phyloP scores from a whole-genome alignment of 2,797 vertebrate genomes.

The Etheostoma nigrum region DNA sequence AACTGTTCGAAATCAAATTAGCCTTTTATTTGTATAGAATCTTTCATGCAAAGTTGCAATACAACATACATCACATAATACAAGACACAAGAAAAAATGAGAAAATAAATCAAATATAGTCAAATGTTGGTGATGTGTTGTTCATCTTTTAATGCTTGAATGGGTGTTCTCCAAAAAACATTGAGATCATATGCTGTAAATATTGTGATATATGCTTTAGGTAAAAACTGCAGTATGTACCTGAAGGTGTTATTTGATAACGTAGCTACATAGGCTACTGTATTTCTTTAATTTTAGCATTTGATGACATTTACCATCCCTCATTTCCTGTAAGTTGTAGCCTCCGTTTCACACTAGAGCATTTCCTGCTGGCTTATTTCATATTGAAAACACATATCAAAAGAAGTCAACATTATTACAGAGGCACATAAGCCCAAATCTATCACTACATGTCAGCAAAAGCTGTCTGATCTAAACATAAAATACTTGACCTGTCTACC shows the following conservation, averaged over 20 bases:
- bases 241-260: too few relatives aligned
- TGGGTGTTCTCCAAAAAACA: neutral
- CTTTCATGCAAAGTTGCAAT: neutral
- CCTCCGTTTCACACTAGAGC: neutral
- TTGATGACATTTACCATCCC: neutral
- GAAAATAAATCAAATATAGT: neutral
- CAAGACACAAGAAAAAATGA: neutral
- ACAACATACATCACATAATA: neutral
- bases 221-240: neutral
- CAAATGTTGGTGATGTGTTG: neutral
- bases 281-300: neutral
- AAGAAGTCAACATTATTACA: neutral
- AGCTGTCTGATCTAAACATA: neutral
- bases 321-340: neutral
- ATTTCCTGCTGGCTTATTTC: neutral
- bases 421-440: neutral
- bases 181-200: too few relatives aligned
- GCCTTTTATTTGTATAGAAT: neutral
- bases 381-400: neutral
- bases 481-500: neutral
- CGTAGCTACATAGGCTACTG: neutral
- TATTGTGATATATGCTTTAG: neutral
- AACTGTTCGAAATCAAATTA: neutral
- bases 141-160: neutral
- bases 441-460: constrained; percentile 5